Percentiles rank a stretch among this genome's conserved stretches.
These are phyloP conservation scores for Scotopteryx bipunctaria DNA, from an alignment of 2,888 invertebrate genomes.

Conservation along the genomic window DNA sequence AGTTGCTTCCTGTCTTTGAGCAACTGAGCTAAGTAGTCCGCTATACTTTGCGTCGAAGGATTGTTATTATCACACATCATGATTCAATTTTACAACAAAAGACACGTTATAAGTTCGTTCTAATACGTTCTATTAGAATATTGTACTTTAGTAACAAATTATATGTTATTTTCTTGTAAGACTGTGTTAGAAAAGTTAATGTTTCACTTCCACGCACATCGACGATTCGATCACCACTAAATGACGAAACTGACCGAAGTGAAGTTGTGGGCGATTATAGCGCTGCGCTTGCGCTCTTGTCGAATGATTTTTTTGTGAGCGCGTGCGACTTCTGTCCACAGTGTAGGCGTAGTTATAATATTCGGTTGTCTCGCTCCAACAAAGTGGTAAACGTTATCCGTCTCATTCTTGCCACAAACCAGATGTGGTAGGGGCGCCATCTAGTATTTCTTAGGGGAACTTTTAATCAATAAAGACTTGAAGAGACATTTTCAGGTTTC, in stretches of 20 bases:
- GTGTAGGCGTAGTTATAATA: constrained; percentile 78
- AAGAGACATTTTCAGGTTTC: too few relatives aligned
- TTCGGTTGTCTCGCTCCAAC: constrained; percentile 65
- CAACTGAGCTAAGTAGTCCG: constrained; percentile 99
- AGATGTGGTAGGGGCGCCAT: constrained; percentile 64
- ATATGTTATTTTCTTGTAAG: constrained; percentile 78
- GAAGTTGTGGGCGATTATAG: constrained; percentile 82
- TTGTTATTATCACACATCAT: constrained; percentile 83
- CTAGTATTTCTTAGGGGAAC: constrained; percentile 62
- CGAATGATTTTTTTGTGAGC: constrained; percentile 76
- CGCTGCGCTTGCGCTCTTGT: constrained; percentile 77
- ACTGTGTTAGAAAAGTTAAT: constrained; percentile 82
- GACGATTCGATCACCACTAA: constrained; percentile 81
- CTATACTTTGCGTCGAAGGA: constrained; percentile 96
- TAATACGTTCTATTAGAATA: constrained; percentile 71
- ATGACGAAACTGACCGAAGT: constrained; percentile 80
- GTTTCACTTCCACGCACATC: constrained; percentile 82
- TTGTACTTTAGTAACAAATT: constrained; percentile 80
- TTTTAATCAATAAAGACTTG: too few relatives aligned
- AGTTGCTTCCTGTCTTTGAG: constrained; percentile 99
- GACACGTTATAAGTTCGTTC: constrained; percentile 75
- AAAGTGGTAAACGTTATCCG: constrained; percentile 19
- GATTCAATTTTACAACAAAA: constrained; percentile 69
- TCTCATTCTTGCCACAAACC: constrained; percentile 51
- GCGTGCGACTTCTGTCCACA: constrained; percentile 76